phyloP scores from a whole-genome alignment of 2,113 vertebrate species.

The Pseudopipra pipra region DNA sequence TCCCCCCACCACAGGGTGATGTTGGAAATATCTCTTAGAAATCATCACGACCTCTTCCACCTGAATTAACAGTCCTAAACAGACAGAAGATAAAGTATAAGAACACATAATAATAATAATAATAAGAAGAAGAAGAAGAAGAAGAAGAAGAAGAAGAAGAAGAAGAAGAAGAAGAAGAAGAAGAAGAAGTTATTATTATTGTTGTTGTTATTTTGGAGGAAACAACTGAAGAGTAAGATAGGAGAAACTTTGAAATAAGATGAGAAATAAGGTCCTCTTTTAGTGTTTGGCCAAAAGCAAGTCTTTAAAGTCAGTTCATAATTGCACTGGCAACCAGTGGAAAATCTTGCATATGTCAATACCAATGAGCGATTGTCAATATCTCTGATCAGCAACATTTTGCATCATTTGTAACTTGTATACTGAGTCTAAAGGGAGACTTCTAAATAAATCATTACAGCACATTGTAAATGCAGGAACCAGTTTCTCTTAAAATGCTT shows the following conservation, averaged over 20 bases:
- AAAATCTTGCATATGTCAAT: constrained; percentile 54
- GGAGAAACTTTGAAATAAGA: not conserved
- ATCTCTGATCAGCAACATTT: constrained; percentile 65
- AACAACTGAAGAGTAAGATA: not conserved
- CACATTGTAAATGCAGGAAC: constrained; percentile 63
- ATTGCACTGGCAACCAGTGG: constrained; percentile 23
- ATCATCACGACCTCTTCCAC: not conserved
- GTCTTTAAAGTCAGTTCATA: constrained; percentile 60
- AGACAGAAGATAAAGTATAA: not conserved
- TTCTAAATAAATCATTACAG: constrained; percentile 67
- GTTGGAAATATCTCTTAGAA: not conserved
- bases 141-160: too few relatives aligned
- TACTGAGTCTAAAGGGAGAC: constrained; percentile 47
- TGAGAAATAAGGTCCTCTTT: not conserved
- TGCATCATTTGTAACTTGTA: constrained; percentile 70
- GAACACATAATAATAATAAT: not conserved
- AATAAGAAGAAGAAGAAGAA: too few relatives aligned
- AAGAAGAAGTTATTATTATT: too few relatives aligned
- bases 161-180: too few relatives aligned
- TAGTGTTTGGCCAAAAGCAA: constrained; percentile 24
- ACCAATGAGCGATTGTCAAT: constrained; percentile 68
- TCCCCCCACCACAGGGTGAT: too few relatives aligned
- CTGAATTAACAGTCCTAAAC: not conserved
- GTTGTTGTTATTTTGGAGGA: not conserved
- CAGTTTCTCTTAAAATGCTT: constrained; percentile 52